Evolutionary conservation across 2,113 vertebrate genomes (phyloP).

Genomic region (Sus scrofa): DNA sequence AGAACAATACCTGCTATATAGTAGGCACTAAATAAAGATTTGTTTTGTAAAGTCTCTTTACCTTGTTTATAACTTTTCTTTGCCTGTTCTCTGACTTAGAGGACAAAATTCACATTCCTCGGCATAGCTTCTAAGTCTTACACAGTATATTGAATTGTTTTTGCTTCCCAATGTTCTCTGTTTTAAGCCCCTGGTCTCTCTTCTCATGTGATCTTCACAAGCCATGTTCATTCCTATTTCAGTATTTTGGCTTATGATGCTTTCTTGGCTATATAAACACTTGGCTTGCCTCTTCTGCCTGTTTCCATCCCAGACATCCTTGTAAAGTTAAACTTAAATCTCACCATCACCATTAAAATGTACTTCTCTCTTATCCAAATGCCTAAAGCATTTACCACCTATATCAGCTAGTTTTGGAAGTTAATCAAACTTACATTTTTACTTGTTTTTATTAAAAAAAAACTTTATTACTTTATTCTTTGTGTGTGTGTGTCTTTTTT

Average conservation of each 20-base stretch:
- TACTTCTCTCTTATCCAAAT: background rate
- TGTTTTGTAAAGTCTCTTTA: background rate
- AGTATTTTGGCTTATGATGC: background rate
- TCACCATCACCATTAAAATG: background rate
- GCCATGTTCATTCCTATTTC: background rate
- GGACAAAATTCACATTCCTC: background rate
- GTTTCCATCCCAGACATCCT: background rate
- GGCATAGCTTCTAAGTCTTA: slow-evolving; percentile 12
- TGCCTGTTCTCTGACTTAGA: background rate
- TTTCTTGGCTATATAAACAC: slow-evolving; percentile 41
- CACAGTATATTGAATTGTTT: background rate
- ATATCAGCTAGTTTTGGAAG: background rate
- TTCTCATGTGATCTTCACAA: background rate
- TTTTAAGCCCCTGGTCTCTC: background rate
- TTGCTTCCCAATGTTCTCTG: background rate
- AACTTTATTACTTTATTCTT: slow-evolving; percentile 15
- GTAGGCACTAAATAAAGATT: slow-evolving; percentile 5
- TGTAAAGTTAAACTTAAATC: slow-evolving; percentile 29
- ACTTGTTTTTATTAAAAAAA: slow-evolving; percentile 26
- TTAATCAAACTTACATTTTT: slow-evolving; percentile 50
- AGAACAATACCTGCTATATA: background rate
- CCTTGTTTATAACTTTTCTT: background rate
- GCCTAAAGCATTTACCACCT: background rate
- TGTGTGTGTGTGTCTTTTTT: too few relatives aligned
- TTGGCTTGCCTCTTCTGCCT: slow-evolving; percentile 15